A percentile compares a stretch with the other conserved stretches of the same genome.
Evolutionary conservation across 1,140 invertebrate species (phyloP).

Genomic region (Brachionus manjavacas): DNA sequence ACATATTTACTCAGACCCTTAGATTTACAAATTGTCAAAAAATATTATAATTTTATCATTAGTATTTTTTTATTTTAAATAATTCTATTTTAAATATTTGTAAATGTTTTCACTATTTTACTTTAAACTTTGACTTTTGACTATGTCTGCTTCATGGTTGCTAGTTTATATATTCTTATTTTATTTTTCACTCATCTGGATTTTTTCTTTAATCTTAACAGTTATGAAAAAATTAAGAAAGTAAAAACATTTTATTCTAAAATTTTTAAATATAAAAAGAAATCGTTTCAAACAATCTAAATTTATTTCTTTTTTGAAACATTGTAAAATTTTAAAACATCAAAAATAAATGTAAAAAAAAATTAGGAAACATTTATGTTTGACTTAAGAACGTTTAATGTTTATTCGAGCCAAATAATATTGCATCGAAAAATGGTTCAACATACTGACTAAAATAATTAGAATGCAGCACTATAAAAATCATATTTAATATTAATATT

Average conservation of each 20-base stretch:
- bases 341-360: neutral
- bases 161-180: too few relatives aligned
- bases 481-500: constrained; percentile 9
- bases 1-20: too few relatives aligned
- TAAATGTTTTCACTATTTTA: too few relatives aligned
- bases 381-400: neutral
- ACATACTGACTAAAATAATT: constrained; percentile 20
- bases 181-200: too few relatives aligned
- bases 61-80: too few relatives aligned
- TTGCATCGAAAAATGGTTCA: constrained; percentile 3
- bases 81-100: too few relatives aligned
- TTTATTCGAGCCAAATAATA: neutral
- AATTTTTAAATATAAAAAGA: neutral
- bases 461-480: neutral
- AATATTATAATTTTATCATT: too few relatives aligned
- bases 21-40: too few relatives aligned
- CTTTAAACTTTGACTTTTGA: too few relatives aligned
- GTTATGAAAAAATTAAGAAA: too few relatives aligned
- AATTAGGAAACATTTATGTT: neutral
- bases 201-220: too few relatives aligned
- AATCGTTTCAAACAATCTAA: neutral
- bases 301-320: neutral
- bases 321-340: neutral
- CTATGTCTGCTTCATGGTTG: too few relatives aligned
- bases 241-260: neutral